These are phyloP conservation scores for Drosophila emarginata DNA, from an alignment of 2,888 invertebrate genomes.

Conservation along the genomic window DNA sequence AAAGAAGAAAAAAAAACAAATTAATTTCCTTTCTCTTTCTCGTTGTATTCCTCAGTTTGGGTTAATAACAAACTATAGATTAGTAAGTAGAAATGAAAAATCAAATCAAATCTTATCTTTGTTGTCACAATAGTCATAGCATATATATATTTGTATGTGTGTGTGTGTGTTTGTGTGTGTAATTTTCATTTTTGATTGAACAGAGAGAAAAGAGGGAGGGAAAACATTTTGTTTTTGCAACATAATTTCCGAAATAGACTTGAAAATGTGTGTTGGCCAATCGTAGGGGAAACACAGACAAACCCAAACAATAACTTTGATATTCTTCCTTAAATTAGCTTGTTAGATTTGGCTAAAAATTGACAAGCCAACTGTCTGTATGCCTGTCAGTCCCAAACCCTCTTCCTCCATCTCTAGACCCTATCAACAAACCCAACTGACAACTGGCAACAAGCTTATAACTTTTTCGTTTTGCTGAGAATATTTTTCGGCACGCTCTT, in stretches of 20 bases:
- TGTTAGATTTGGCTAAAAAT: conserved; percentile 29
- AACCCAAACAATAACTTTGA: conserved; percentile 46
- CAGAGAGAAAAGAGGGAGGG: conserved; percentile 2
- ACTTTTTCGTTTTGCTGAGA: conserved; percentile 42
- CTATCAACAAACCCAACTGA: conserved; percentile 15
- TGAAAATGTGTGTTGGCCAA: conserved; percentile 3
- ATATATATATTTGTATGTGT: conserved; percentile 24
- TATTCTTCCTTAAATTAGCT: conserved; percentile 64
- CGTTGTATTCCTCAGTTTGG: neutral
- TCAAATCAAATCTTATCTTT: conserved; percentile 23
- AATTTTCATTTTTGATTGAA: conserved; percentile 37
- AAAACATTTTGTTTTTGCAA: conserved; percentile 44
- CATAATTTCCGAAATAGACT: conserved; percentile 24
- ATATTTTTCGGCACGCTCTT: conserved; percentile 52
- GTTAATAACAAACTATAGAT: conserved; percentile 28
- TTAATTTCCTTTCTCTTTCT: neutral
- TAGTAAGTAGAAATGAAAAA: conserved; percentile 4
- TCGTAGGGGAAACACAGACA: conserved; percentile 3
- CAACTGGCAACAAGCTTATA: conserved; percentile 66
- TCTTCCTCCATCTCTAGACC: conserved; percentile 16
- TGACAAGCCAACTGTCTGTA: neutral
- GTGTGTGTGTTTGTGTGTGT: neutral
- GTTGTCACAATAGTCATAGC: conserved; percentile 10
- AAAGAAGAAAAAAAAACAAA: neutral
- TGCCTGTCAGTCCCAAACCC: conserved; percentile 17